Conservation (phyloP, 1,140 invertebrate genomes). For the Psix sp. region DNA sequence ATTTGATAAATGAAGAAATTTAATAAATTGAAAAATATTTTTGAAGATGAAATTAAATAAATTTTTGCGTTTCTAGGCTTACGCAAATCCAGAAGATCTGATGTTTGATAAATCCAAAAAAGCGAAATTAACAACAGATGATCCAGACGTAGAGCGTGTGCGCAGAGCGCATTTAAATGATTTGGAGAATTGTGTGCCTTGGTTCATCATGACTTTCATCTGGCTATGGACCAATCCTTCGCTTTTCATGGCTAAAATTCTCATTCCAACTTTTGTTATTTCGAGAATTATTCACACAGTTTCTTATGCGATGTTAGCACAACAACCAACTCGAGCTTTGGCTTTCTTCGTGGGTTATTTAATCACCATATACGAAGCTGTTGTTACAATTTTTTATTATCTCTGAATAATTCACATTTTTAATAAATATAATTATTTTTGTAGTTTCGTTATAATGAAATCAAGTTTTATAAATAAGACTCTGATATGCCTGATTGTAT, state of each 20-base stretch:
- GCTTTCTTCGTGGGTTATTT: constrained; percentile 75
- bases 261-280: constrained; percentile 80
- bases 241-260: constrained; percentile 75
- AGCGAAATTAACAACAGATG: constrained; percentile 68
- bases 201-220: constrained; percentile 79
- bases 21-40: not conserved
- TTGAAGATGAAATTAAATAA: too few relatives aligned
- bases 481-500: too few relatives aligned
- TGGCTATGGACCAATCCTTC: constrained; percentile 80
- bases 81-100: constrained; percentile 77
- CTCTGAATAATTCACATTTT: too few relatives aligned
- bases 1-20: too few relatives aligned
- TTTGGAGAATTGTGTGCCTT: constrained; percentile 83
- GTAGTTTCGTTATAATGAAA: too few relatives aligned
- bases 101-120: constrained; percentile 17
- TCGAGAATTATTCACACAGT: constrained; percentile 80
- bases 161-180: constrained; percentile 84
- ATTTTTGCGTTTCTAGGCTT: not conserved
- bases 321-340: constrained; percentile 80
- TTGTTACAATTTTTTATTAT: not conserved
- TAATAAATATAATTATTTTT: too few relatives aligned
- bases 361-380: constrained; percentile 78
- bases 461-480: too few relatives aligned
- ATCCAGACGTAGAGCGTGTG: constrained; percentile 80
- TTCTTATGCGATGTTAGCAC: constrained; percentile 77